phyloP scores from a whole-genome alignment of 1,140 invertebrate genomes.

The Drosophila carrolli region DNA sequence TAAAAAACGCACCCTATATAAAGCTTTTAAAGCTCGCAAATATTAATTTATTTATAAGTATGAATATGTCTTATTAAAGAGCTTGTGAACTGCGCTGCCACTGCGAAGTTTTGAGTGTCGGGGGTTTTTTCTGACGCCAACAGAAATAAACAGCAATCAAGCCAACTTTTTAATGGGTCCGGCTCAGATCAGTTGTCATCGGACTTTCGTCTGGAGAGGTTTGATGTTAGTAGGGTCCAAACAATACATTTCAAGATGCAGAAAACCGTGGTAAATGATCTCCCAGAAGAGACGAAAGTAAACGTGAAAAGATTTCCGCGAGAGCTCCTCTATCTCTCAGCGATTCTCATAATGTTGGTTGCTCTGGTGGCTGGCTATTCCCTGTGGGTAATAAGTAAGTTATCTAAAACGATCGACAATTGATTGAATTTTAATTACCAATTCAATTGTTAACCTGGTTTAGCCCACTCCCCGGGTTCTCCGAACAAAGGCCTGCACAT shows the following conservation, averaged over 20 bases:
- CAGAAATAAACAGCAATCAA: conserved; percentile 27
- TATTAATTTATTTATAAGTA: conserved; percentile 15
- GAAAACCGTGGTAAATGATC: conserved; percentile 5
- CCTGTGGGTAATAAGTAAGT: conserved; percentile 62
- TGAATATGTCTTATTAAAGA: conserved; percentile 20
- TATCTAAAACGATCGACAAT: background rate
- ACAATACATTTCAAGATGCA: conserved; percentile 8
- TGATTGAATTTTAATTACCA: conserved; percentile 3
- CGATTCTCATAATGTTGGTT: conserved; percentile 51
- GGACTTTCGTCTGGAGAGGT: conserved; percentile 44
- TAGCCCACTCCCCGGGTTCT: conserved; percentile 32
- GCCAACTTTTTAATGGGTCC: conserved; percentile 39
- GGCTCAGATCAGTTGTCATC: conserved; percentile 46
- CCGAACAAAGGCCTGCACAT: conserved; percentile 47
- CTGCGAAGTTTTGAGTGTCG: conserved; percentile 24
- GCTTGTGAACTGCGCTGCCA: conserved; percentile 20
- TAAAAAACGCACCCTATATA: conserved; percentile 21
- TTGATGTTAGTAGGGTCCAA: background rate
- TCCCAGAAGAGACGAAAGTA: conserved; percentile 15
- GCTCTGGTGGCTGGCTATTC: conserved; percentile 47
- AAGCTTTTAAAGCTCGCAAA: conserved; percentile 18
- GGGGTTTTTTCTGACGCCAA: conserved; percentile 38
- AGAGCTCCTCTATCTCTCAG: conserved; percentile 46
- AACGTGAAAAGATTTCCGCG: conserved; percentile 20
- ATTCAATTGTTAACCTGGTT: conserved; percentile 8